phyloP scores from a whole-genome alignment of 2,113 vertebrate genomes.

The Gobio gobio region DNA sequence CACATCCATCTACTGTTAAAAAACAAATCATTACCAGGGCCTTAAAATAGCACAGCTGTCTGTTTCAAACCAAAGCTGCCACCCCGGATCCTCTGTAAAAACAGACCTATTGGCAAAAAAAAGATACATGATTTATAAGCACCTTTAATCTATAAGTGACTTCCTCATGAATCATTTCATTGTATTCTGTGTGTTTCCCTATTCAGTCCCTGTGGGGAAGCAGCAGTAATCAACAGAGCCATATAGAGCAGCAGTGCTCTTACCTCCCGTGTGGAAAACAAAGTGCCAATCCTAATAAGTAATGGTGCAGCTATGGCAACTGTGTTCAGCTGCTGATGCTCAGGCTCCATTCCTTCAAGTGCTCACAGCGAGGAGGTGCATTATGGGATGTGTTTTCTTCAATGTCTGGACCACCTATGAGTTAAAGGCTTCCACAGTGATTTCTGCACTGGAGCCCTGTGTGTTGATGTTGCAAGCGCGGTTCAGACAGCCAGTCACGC shows the following conservation, averaged over 20 bases:
- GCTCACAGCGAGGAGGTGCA: constrained; percentile 51
- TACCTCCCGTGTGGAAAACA: constrained; percentile 53
- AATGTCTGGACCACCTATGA: constrained; percentile 35
- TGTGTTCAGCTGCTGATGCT: constrained; percentile 37
- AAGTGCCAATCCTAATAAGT: constrained; percentile 59
- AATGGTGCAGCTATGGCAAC: constrained; percentile 55
- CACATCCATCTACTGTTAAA: neutral
- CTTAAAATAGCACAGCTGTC: constrained; percentile 11
- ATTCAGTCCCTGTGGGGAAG: constrained; percentile 21
- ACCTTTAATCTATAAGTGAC: constrained; percentile 37
- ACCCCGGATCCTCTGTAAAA: constrained; percentile 10
- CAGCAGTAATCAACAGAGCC: constrained; percentile 46
- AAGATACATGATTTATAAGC: constrained; percentile 33
- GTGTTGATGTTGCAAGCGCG: constrained; percentile 31
- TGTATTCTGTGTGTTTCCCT: constrained; percentile 43
- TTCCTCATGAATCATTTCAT: constrained; percentile 50
- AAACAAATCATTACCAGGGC: neutral
- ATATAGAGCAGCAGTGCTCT: constrained; percentile 47
- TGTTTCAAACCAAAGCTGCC: neutral
- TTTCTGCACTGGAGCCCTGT: constrained; percentile 22
- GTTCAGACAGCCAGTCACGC: constrained; percentile 7
- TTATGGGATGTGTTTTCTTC: constrained; percentile 53
- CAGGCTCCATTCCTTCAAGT: constrained; percentile 47
- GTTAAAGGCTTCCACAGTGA: constrained; percentile 43
- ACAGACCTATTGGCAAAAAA: constrained; percentile 7